Base-by-base conservation (phyloP, 1,140 invertebrate genomes). In the Chironomus tepperi region DNA sequence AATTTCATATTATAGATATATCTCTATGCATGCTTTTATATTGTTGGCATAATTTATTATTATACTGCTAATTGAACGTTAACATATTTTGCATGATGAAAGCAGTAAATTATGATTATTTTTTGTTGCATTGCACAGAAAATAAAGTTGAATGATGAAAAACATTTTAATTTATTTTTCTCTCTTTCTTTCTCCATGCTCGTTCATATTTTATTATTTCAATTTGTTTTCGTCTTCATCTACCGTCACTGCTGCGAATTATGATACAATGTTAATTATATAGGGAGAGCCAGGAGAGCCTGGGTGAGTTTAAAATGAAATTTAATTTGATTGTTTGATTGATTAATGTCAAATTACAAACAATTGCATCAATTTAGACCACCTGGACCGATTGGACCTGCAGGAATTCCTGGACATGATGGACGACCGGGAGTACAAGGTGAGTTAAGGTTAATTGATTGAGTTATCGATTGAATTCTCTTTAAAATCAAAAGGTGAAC, bases 231-330 rank as follows among this genome's bases (percentile, higher is more conserved):
- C 24, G 24, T 12, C 16, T 74, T 15, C 21, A 73, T 73, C 74
- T 75, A 5, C 24, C 24, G 24, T 75, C 74, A 76, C 74, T 43
- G 43, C 42, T 76, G 34, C 34, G 34, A 74, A 75, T 74, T 72
- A 73, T 73, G n/a, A 43, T 75, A 74, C 70, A 75, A 75, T 75
- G 18, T 67, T 72, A 75, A 74, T 78, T 77, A 74, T 70, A 34
- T 79, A 96, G 94, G 95, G 94, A 67, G 93, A 97, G 82, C 92
- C 95, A 73, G 93, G 93, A 73, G 90, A 95, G 24, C 92, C 93
- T 10, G 95, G 95, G 73, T 57, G 5, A 12, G 47, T 57, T n/a
- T 57, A 15, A 57, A 15, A 34, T 34, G 24, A 34, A 34, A 34
- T 34, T 34, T 34, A 5, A 34, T 34, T 57, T 57, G 47, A 57